Base-by-base conservation (phyloP, 2,888 invertebrate genomes). In the Geophilus truncorum region DNA sequence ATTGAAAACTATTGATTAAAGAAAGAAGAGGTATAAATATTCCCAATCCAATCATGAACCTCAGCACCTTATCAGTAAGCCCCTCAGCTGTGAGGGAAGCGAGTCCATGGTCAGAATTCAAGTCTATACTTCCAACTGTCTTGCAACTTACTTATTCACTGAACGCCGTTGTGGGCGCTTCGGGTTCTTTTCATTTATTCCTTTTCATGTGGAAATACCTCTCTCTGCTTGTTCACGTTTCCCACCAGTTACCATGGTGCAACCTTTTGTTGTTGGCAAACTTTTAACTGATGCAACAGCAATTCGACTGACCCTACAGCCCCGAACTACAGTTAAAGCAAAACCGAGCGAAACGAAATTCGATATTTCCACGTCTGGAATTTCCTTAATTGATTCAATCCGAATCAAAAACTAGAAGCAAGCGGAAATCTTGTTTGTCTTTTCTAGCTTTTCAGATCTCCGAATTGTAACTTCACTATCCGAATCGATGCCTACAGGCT, bases 21-120 rank as follows among this genome's bases (percentile, higher is more conserved):
- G 9, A 32, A 45, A 45, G 5, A 45, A n/a, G n/a, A 45, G n/a
- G n/a, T n/a, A n/a, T n/a, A 51, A n/a, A n/a, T 51, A 51, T 51
- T 51, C 51, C 51, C 51, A 51, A 51, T 51, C 25, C 25, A 28
- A 28, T 70, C 25, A 12, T 23, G 70, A 28, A 70, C 25, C 70
- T 70, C 28, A 70, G 70, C 28, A 70, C 70, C 70, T 70, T 70
- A 70, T 70, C 70, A 70, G 70, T 70, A 70, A 70, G 70, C 70
- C 28, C 25, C 23, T 70, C 70, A 70, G 70, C 25, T 70, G 70
- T 70, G 70, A 70, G 51, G 40, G n/a, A 23, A 62, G 62, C 12
- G 62, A 70, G 70, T 28, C 28, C 70, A 70, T 70, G 70, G 25
- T 12, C 70, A 25, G 70, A 70, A 70, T 70, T 70, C 70, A 70